Evolutionary conservation across 2,797 vertebrate species (phyloP).

Genomic region (Chrosomus eos): DNA sequence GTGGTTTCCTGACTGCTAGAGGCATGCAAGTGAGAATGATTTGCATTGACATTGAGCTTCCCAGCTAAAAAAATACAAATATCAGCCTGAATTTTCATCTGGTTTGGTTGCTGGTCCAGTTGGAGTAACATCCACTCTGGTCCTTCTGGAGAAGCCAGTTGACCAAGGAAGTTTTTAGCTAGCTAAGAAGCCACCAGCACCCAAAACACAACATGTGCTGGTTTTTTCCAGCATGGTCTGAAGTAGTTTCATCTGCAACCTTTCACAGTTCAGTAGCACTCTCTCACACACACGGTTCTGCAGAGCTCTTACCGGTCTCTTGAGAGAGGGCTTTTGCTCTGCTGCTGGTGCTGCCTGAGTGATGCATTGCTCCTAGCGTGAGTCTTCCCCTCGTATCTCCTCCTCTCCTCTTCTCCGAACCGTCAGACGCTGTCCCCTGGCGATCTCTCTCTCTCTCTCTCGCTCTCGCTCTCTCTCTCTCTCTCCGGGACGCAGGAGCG

Average conservation of each 20-base stretch:
- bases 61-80: neutral
- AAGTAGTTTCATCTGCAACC: constrained; percentile 35
- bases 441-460: constrained; percentile 14
- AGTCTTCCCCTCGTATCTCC: constrained; percentile 52
- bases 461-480: constrained; percentile 34
- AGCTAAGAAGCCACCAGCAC: neutral
- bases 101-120: neutral
- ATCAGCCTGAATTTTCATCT: neutral
- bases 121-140: neutral
- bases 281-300: constrained; percentile 25
- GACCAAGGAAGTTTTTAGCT: constrained; percentile 5
- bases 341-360: constrained; percentile 77
- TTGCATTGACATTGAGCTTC: neutral
- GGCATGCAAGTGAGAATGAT: neutral
- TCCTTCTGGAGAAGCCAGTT: neutral
- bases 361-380: constrained; percentile 78
- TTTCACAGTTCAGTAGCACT: constrained; percentile 13
- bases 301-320: constrained; percentile 79
- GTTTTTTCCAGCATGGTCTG: constrained; percentile 10
- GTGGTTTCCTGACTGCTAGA: neutral
- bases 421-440: constrained; percentile 21
- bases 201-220: neutral
- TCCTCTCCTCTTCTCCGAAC: constrained; percentile 30
- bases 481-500: constrained; percentile 35
- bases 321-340: constrained; percentile 82